Evolutionary conservation across 2,797 vertebrate species (phyloP).

Genomic region (Tenualosa ilisha): DNA sequence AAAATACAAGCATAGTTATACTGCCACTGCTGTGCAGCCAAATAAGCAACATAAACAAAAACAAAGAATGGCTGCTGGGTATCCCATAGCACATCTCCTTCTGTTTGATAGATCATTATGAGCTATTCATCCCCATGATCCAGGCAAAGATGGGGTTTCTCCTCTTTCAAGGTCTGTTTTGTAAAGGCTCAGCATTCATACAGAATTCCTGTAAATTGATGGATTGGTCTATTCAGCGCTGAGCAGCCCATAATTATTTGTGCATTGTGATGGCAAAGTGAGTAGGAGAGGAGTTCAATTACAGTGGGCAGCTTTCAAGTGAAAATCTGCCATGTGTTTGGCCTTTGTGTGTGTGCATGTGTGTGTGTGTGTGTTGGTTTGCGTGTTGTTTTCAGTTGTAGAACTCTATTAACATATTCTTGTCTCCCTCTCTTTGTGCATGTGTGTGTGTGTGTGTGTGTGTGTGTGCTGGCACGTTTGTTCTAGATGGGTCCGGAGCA

Average conservation of each 20-base stretch:
- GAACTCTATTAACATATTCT: background rate
- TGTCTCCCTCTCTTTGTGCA: background rate
- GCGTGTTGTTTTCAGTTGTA: background rate
- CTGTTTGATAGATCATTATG: background rate
- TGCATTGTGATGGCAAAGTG: background rate
- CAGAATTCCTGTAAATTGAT: slow-evolving; percentile 12
- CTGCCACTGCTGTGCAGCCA: background rate
- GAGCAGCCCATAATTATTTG: slow-evolving; percentile 19
- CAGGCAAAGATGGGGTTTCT: background rate
- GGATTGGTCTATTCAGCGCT: background rate
- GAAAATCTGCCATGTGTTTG: background rate
- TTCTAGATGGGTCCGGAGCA: slow-evolving; percentile 87
- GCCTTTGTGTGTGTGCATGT: background rate
- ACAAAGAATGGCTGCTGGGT: background rate
- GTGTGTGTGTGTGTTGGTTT: background rate
- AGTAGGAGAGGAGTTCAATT: slow-evolving; percentile 1
- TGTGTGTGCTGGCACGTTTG: slow-evolving; percentile 44
- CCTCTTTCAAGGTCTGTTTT: background rate
- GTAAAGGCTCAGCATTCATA: background rate
- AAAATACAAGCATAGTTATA: background rate
- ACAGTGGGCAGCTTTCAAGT: slow-evolving; percentile 6
- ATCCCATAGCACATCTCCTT: background rate
- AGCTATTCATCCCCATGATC: background rate
- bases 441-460: background rate
- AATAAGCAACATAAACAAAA: background rate